Evolutionary conservation across 2,888 invertebrate species (phyloP).

Genomic region (Halictus ligatus): DNA sequence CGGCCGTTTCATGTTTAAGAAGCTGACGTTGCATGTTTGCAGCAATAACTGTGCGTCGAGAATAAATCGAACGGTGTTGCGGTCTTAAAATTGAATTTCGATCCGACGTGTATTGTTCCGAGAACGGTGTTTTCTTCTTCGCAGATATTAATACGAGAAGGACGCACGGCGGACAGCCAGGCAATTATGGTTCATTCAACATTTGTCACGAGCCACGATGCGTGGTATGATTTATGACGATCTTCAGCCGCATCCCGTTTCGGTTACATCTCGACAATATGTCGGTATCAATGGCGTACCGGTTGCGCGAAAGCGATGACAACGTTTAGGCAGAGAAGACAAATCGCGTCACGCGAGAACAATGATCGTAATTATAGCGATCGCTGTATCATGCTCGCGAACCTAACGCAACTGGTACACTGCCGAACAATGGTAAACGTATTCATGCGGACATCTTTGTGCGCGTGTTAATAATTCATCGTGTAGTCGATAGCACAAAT

Average conservation of each 20-base stretch:
- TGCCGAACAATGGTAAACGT: slow-evolving; percentile 18
- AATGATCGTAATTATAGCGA: slow-evolving; percentile 65
- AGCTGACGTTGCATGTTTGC: too few relatives aligned
- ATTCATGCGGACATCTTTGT: background rate
- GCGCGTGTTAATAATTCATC: background rate
- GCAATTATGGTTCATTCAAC: slow-evolving; percentile 49
- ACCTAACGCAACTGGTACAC: slow-evolving; percentile 46
- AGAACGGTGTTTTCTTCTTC: background rate
- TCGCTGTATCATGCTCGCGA: slow-evolving; percentile 48
- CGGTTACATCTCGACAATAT: slow-evolving; percentile 33
- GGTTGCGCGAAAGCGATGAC: slow-evolving; percentile 58
- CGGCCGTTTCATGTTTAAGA: background rate
- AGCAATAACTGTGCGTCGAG: background rate
- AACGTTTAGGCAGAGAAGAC: slow-evolving; percentile 55
- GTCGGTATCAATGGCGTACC: slow-evolving; percentile 34
- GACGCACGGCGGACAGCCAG: background rate
- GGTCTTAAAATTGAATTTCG: background rate
- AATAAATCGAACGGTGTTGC: background rate
- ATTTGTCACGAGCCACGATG: slow-evolving; percentile 29
- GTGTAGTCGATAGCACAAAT: background rate
- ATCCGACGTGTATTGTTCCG: background rate
- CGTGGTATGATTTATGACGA: slow-evolving; percentile 44
- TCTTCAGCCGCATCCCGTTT: slow-evolving; percentile 25
- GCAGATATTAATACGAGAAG: slow-evolving; percentile 14
- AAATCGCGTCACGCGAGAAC: slow-evolving; percentile 65